Evolutionary conservation across 2,888 invertebrate genomes (phyloP).

Genomic region (Sycophila texana): DNA sequence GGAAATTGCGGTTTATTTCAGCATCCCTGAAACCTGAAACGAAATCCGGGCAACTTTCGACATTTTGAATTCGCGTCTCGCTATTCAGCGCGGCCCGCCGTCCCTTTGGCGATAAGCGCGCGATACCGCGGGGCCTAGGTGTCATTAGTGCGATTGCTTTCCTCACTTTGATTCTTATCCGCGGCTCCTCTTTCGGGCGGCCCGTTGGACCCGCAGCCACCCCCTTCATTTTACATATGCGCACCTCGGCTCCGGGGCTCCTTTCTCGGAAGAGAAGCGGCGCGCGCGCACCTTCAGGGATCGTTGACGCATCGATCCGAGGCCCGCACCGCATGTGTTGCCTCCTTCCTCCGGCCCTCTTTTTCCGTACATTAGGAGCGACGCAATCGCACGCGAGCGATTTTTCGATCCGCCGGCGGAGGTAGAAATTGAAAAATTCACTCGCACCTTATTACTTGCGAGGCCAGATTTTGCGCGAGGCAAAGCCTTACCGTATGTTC

Average conservation of each 20-base stretch:
- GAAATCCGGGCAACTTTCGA: slow-evolving; percentile 41
- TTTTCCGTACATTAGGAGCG: not conserved
- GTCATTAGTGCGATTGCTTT: slow-evolving; percentile 59
- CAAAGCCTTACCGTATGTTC: not conserved
- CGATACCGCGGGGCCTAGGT: slow-evolving; percentile 46
- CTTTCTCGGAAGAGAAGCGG: too few species aligned
- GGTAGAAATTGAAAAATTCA: slow-evolving; percentile 40
- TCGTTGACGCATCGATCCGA: slow-evolving; percentile 40
- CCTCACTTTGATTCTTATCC: slow-evolving; percentile 56
- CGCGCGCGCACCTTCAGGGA: slow-evolving; percentile 21
- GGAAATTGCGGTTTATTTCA: slow-evolving; percentile 57
- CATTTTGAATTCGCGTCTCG: slow-evolving; percentile 41
- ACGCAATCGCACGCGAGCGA: slow-evolving; percentile 8
- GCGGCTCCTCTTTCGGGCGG: slow-evolving; percentile 15
- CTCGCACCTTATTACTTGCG: slow-evolving; percentile 21
- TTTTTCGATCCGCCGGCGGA: slow-evolving; percentile 19
- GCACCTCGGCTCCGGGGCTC: not conserved
- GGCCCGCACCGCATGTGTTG: not conserved
- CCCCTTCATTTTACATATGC: not conserved
- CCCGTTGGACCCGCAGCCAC: not conserved
- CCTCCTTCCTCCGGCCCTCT: not conserved
- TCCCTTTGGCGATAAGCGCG: slow-evolving; percentile 50
- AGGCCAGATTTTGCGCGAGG: slow-evolving; percentile 6
- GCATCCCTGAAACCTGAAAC: slow-evolving; percentile 39
- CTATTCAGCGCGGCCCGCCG: slow-evolving; percentile 13